Base-by-base conservation (phyloP, 2,888 invertebrate genomes). In the Limnephilus marmoratus region DNA sequence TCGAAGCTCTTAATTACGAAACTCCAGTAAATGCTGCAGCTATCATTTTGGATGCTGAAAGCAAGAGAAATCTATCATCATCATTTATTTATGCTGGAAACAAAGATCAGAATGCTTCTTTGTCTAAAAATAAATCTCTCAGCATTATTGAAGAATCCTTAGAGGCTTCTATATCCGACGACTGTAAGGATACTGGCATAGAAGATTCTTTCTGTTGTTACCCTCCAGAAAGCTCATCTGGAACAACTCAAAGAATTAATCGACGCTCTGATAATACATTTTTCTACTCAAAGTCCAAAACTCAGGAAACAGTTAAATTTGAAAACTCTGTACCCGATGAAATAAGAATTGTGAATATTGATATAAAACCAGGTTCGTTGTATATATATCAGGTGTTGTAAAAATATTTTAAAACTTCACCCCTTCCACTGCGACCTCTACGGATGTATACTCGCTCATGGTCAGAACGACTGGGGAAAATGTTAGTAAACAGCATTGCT, bases 1-100 rank as follows among this genome's bases (percentile, higher is more conserved):
- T 90, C 18, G 85, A 90, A 85, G 85, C 83, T 85, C 49, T 90
- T 13, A 85, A 24, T 31, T 82, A 34, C 49, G 53, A 85, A 29
- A 37, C 41, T 82, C 41, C 82, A 45, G 29, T 49, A 13, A 15
- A 86, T 45, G n/a, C 86, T 29, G 41, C 29, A 15, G 45, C 49
- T 49, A 41, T 86, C 2, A 4, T 86, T 86, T 86, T 86, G n/a
- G 49, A 86, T 86, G n/a, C 13, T 29, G 86, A 86, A 45, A 37
- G 13, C 24, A 86, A 86, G 29, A 45, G 34, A 82, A 31, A 68
- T 68, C 68, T 68, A 9, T 68, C 68, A 68, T 24, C 5, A 2
- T 68, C 68, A n/a, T 68, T n/a, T 24, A 24, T n/a, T 24, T 24
- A 0, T 9, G 68, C 68, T 68, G 68, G 68, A 9, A 68, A 68